These are phyloP conservation scores for Plagodis pulveraria DNA, from an alignment of 2,888 invertebrate species.

Conservation along the genomic window DNA sequence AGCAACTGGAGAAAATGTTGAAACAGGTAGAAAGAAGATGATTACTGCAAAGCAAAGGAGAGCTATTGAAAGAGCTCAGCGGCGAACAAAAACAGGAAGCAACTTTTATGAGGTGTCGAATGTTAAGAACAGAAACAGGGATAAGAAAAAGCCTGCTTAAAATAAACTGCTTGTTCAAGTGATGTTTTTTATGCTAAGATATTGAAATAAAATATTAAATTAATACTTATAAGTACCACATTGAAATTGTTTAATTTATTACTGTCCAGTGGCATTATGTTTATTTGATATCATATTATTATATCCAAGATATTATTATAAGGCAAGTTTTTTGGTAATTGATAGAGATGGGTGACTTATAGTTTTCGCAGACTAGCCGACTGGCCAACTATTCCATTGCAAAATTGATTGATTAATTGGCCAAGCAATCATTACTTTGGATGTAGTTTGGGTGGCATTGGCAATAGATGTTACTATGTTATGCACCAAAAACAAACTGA, in stretches of 20 bases:
- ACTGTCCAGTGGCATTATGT: too few relatives aligned
- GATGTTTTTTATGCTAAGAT: neutral
- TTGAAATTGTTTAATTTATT: constrained; percentile 10
- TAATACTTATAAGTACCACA: constrained; percentile 5
- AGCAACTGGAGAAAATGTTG: constrained; percentile 38
- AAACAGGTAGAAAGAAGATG: constrained; percentile 75
- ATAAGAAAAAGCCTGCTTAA: constrained; percentile 83
- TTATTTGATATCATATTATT: too few relatives aligned
- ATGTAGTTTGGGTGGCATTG: too few relatives aligned
- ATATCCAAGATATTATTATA: too few relatives aligned
- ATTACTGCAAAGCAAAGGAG: constrained; percentile 92
- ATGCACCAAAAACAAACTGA: too few relatives aligned
- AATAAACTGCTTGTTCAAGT: constrained; percentile 4
- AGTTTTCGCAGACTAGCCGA: too few relatives aligned
- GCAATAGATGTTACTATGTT: too few relatives aligned
- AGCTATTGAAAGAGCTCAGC: constrained; percentile 89
- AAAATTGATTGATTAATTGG: too few relatives aligned
- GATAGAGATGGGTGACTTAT: too few relatives aligned
- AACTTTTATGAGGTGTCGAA: constrained; percentile 95
- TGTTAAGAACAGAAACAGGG: constrained; percentile 94
- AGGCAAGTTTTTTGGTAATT: too few relatives aligned
- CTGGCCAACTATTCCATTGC: too few relatives aligned
- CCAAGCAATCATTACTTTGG: too few relatives aligned
- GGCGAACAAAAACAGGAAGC: constrained; percentile 93
- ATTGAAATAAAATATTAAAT: constrained; percentile 16